Conservation (phyloP, 2,797 vertebrate genomes). For the Silurus aristotelis region DNA sequence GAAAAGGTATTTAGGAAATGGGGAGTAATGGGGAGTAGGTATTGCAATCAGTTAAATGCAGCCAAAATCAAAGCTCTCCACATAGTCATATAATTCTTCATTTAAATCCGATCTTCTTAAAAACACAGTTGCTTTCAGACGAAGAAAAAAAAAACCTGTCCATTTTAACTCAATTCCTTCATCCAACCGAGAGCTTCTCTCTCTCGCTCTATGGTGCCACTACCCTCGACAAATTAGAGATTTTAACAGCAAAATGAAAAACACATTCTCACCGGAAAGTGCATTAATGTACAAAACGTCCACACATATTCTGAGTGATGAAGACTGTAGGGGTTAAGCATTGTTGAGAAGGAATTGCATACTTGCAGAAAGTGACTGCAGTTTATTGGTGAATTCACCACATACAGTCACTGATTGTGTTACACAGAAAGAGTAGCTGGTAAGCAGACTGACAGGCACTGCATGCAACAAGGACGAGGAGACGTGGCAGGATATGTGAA, state of each 20-base stretch:
- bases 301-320: constrained; percentile 26
- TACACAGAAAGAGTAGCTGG: constrained; percentile 65
- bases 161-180: constrained; percentile 4
- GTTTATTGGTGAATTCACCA: constrained; percentile 32
- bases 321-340: constrained; percentile 22
- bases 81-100: constrained; percentile 34
- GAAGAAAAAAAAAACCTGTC: neutral
- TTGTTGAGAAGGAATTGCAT: constrained; percentile 41
- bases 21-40: constrained; percentile 17
- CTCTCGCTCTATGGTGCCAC: neutral
- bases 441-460: constrained; percentile 79
- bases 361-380: constrained; percentile 47
- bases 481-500: constrained; percentile 39
- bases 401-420: constrained; percentile 59
- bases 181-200: neutral
- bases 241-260: constrained; percentile 15
- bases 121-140: constrained; percentile 35
- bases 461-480: constrained; percentile 70
- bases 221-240: constrained; percentile 15
- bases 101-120: constrained; percentile 35
- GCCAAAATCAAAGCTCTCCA: constrained; percentile 33
- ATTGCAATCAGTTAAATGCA: constrained; percentile 45
- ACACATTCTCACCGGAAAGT: constrained; percentile 29
- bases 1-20: constrained; percentile 25
- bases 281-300: constrained; percentile 35